These are phyloP conservation scores for Pantherophis guttatus DNA, from an alignment of 2,113 vertebrate genomes.

Conservation along the genomic window DNA sequence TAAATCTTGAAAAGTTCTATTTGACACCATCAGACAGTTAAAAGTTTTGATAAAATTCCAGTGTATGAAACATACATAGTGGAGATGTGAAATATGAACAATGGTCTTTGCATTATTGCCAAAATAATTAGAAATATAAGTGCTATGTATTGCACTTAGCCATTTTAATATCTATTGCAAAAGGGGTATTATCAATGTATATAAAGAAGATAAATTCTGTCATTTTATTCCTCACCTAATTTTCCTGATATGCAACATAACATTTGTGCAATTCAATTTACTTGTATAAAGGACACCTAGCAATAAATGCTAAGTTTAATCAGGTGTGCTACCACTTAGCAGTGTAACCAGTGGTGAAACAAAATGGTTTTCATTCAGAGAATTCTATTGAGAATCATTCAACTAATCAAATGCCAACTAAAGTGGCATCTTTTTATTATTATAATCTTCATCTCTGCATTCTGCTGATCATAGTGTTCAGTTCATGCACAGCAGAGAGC, in stretches of 20 bases:
- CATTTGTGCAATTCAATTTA: neutral
- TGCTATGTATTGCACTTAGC: neutral
- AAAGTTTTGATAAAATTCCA: slow-evolving; percentile 27
- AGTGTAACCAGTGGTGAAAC: neutral
- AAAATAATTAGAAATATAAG: neutral
- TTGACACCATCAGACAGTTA: neutral
- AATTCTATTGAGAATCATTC: neutral
- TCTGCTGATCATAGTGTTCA: neutral
- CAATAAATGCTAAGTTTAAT: neutral
- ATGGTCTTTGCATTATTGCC: neutral
- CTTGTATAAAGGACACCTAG: neutral
- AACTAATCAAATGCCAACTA: neutral
- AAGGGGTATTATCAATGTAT: neutral
- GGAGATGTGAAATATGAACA: neutral
- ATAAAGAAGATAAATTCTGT: neutral
- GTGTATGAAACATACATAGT: neutral
- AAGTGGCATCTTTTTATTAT: neutral
- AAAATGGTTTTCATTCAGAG: neutral
- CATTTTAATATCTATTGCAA: neutral
- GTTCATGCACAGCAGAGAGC: neutral
- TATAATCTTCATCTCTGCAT: neutral
- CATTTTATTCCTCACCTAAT: neutral
- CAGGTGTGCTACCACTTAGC: neutral
- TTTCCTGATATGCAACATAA: neutral
- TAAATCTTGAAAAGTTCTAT: slow-evolving; percentile 29